Evolutionary conservation across 2,113 vertebrate genomes (phyloP), one percentile per base, ranked within the genome.

Genomic region (Rallus limicola): DNA sequence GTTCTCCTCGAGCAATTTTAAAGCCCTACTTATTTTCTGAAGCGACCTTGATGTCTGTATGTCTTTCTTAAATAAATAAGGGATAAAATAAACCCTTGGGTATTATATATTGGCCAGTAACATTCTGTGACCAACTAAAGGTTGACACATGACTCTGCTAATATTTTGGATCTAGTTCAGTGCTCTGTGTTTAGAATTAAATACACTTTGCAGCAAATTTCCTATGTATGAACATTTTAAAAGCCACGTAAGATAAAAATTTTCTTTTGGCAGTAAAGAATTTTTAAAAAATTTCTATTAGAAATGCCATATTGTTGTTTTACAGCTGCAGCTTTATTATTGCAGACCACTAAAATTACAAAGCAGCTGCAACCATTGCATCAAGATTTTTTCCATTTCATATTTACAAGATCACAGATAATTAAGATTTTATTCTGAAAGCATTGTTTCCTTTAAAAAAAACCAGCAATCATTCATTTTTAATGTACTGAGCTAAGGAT

Each of bases 361-460:
- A 86, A 92, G 68, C 11, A 90, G 60, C 25, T 86, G 72, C 50
- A 90, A 78, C 62, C 26, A 60, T 5, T 42, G 48, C 44, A 50
- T 59, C n/a, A 60, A 82, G 52, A 18, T 46, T 6, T 70, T 93
- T 89, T 72, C 68, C 85, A 76, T 91, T 95, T 77, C 71, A 88
- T 95, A 93, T 96, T 88, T 82, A 81, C 77, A 86, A 94, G 68
- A 87, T 95, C 77, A 92, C 63, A 95, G 72, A 71, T 95, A 93
- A 96, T 95, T 87, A 94, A 74, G 60, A 86, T 75, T 82, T 72
- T 92, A 67, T 92, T 97, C 76, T 95, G 89, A 85, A 77, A 82
- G 18, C 48, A n/a, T 92, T 68, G 62, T 96, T 81, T n/a, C 33
- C 52, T 81, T 40, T 5, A 55, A 91, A 48, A 94, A 92, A 59